Evolutionary conservation across 2,888 invertebrate genomes (phyloP).

Genomic region (Hirudinaria manillensis): DNA sequence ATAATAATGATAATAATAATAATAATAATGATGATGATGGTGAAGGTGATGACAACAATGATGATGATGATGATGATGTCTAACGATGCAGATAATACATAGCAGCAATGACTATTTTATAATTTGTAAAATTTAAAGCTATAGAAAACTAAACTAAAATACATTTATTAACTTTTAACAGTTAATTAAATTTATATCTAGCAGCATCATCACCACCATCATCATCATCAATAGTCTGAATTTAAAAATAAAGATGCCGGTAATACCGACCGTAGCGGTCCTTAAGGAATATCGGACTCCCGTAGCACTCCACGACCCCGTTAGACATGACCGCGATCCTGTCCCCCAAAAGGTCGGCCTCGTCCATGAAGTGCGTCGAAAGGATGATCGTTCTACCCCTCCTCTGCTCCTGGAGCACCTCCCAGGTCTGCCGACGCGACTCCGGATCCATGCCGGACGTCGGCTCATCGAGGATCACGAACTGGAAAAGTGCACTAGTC

Average conservation of each 20-base stretch:
- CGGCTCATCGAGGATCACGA: slow-evolving; percentile 59
- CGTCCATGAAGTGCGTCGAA: slow-evolving; percentile 79
- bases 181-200: not conserved
- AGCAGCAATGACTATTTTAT: no score
- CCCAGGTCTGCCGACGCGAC: slow-evolving; percentile 65
- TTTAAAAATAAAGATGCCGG: not conserved
- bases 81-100: no score
- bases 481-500: slow-evolving; percentile 42
- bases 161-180: not conserved
- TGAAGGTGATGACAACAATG: not conserved
- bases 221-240: not conserved
- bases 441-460: slow-evolving; percentile 59
- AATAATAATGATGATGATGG: no score
- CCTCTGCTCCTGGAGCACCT: slow-evolving; percentile 63
- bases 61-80: no score
- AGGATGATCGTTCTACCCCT: slow-evolving; percentile 71
- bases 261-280: slow-evolving; percentile 65
- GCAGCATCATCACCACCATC: not conserved
- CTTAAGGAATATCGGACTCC: slow-evolving; percentile 69
- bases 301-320: slow-evolving; percentile 73
- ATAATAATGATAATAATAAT: no score
- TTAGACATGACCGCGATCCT: slow-evolving; percentile 79
- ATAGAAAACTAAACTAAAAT: not conserved
- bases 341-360: slow-evolving; percentile 79
- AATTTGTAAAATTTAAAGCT: no score